Base-by-base conservation (phyloP, 1,140 invertebrate species). In the Drosophila oshimai region DNA sequence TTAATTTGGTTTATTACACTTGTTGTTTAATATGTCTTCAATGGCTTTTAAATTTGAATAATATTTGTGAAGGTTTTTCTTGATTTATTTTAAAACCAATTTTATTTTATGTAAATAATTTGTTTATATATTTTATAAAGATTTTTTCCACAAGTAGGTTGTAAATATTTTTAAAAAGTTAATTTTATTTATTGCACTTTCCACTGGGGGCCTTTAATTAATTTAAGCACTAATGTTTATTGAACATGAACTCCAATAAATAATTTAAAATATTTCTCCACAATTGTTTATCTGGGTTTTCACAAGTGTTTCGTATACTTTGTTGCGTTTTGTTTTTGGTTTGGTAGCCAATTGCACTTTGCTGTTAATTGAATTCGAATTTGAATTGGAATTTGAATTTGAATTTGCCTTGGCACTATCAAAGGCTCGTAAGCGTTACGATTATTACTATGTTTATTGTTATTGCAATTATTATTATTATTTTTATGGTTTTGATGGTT, bases 291-390 rank as follows among this genome's bases (percentile, higher is more conserved):
- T 24, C n/a, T n/a, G n/a, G n/a, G 46, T 28, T 60, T 50, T 51
- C 68, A 67, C 62, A 33, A 54, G 34, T 53, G 69, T 86, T 81
- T 88, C 77, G 83, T 87, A 87, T 87, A 87, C 76, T 84, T 81
- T 64, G 39, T 75, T 75, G 65, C 67, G 67, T 44, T 68, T 71
- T 55, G 54, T 24, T 49, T 74, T 65, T 12, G 29, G 28, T 31
- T 47, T 49, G 22, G 74, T 61, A 41, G 64, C 39, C 71, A 86
- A 86, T 84, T 84, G 79, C 79, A 84, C 80, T 78, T 50, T 53
- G 53, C 33, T 71, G 31, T 78, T 62, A 33, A 71, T 78, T 65
- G 62, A 74, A 57, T 84, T 65, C 62, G 33, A 74, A 81, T 79
- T 80, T 26, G 44, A 79, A 81, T 74, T 57, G n/a, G 34, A 34